phyloP scores from a whole-genome alignment of 2,113 vertebrate genomes.

The Pleuronectes platessa region DNA sequence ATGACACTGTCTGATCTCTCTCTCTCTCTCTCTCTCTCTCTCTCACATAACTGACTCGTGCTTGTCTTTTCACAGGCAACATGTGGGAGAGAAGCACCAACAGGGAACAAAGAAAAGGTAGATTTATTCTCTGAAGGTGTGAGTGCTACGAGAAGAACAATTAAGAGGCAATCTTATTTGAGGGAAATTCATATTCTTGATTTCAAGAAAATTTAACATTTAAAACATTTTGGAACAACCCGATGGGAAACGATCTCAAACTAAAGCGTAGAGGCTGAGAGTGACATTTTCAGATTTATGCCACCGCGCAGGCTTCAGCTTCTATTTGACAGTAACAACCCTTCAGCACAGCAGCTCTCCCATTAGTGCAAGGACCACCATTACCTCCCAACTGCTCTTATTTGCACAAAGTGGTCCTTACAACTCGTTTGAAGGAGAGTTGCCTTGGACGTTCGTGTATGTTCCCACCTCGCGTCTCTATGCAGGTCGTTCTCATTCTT shows the following conservation, averaged over 20 bases:
- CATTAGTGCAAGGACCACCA: constrained; percentile 46
- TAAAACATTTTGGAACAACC: background rate
- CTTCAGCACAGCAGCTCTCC: constrained; percentile 39
- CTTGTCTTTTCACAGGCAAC: constrained; percentile 42
- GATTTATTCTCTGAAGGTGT: constrained; percentile 22
- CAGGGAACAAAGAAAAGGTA: constrained; percentile 32
- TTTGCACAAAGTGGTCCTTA: constrained; percentile 43
- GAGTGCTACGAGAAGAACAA: background rate
- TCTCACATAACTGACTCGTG: constrained; percentile 11
- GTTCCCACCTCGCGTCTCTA: background rate
- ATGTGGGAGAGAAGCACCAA: constrained; percentile 32
- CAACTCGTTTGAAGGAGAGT: constrained; percentile 26
- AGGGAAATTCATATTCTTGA: constrained; percentile 5
- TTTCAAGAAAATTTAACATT: background rate
- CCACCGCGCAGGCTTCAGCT: constrained; percentile 20
- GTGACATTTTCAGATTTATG: constrained; percentile 44
- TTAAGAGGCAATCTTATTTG: constrained; percentile 20
- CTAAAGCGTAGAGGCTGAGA: constrained; percentile 35
- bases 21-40: background rate
- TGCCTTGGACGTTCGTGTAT: constrained; percentile 2
- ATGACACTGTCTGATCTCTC: constrained; percentile 23
- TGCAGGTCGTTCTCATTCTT: background rate
- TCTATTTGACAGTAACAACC: constrained; percentile 61
- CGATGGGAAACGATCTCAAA: constrained; percentile 1
- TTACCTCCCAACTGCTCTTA: constrained; percentile 36